A percentile compares a stretch with the other conserved stretches of the same genome.
Evolutionary conservation across 1,140 invertebrate genomes (phyloP).

Genomic region (Chironomus tepperi): DNA sequence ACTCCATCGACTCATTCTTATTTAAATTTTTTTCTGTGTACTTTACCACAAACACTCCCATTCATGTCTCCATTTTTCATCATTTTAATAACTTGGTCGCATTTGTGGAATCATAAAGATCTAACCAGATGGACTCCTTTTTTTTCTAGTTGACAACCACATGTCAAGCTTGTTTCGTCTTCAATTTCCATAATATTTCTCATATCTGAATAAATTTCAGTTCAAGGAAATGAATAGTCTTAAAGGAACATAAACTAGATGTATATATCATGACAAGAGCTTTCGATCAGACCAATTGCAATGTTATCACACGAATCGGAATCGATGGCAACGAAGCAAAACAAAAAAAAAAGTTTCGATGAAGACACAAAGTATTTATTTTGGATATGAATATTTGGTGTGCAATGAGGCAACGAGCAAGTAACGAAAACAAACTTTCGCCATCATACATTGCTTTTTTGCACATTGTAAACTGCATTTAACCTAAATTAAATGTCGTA

Average conservation of each 20-base stretch:
- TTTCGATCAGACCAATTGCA: not conserved
- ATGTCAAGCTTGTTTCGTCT: not conserved
- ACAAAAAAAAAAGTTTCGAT: not conserved
- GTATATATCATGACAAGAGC: too few species aligned
- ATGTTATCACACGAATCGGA: not conserved
- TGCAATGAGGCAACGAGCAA: not conserved
- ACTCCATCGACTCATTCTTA: too few species aligned
- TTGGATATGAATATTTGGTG: not conserved
- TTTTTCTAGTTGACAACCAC: slow-evolving; percentile 3
- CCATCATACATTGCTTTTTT: not conserved
- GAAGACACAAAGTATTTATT: not conserved
- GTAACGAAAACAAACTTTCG: not conserved
- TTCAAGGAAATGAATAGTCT: not conserved
- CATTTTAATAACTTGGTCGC: not conserved
- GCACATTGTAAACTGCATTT: not conserved
- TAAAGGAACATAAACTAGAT: not conserved
- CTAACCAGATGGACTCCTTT: not conserved
- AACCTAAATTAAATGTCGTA: not conserved
- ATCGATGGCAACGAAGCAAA: too few species aligned
- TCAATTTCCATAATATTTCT: not conserved
- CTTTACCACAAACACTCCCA: not conserved
- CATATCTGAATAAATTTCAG: not conserved
- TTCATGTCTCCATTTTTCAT: not conserved
- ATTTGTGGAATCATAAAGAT: not conserved
- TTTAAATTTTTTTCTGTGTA: not conserved